Conservation (phyloP, 2,888 invertebrate species). For the Linnaemya vulpina region DNA sequence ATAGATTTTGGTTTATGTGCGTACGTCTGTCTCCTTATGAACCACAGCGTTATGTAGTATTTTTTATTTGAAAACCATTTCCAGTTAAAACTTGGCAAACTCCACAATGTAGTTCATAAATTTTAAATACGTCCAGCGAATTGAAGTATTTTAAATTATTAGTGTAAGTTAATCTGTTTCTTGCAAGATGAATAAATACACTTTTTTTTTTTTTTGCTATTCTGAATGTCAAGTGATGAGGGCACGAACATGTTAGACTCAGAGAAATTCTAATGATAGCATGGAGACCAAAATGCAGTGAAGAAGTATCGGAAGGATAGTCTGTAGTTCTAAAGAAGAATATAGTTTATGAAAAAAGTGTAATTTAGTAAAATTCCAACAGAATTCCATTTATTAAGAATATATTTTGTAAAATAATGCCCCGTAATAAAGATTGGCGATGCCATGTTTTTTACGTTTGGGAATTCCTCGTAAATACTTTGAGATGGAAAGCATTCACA, state of each 20-base stretch:
- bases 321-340: too few relatives aligned
- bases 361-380: too few relatives aligned
- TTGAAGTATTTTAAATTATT: constrained; percentile 12
- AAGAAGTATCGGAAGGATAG: too few relatives aligned
- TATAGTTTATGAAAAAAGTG: too few relatives aligned
- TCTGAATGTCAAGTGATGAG: neutral
- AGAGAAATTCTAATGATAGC: neutral
- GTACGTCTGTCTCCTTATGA: constrained; percentile 23
- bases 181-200: neutral
- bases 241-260: neutral
- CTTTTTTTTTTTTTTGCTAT: neutral
- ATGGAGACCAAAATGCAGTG: too few relatives aligned
- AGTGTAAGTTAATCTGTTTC: neutral
- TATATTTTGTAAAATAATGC: too few relatives aligned
- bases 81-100: constrained; percentile 37
- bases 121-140: constrained; percentile 34
- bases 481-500: too few relatives aligned
- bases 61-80: constrained; percentile 54
- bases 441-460: too few relatives aligned
- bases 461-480: too few relatives aligned
- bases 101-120: constrained; percentile 15
- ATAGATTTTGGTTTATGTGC: constrained; percentile 41
- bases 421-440: too few relatives aligned
- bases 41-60: constrained; percentile 60
- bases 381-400: too few relatives aligned